Evolutionary conservation across 2,888 invertebrate genomes (phyloP), one percentile per base, ranked within the genome.

Genomic region (Phyto melanocephala): DNA sequence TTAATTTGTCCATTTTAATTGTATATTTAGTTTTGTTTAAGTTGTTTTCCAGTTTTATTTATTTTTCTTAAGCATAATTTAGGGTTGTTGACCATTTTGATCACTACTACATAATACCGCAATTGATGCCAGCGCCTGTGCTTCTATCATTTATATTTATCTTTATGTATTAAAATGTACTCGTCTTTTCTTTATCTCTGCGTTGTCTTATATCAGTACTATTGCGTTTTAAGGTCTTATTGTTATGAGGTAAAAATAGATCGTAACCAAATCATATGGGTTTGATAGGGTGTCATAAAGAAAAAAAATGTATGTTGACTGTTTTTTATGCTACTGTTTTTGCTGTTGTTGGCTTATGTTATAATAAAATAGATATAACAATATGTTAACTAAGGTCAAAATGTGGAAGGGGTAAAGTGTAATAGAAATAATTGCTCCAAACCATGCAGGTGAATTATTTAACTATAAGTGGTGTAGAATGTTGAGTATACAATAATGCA

Each of bases 381-480:
- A 28, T 68, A 2, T 52, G n/a, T 24, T 33, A 54, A n/a, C 33
- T 67, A 58, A 58, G 67, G 58, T 75, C 75, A 67, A 67, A 28
- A 47, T 35, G 13, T 54, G 45, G 17, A 74, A 74, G 63, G 54
- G 54, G 33, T 63, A 58, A 62, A 50, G 42, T 45, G 68, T 42
- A 24, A 40, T 17, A 54, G 40, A 68, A 37, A 22, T 62, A 62
- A 62, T 62, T 24, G 24, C 7, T 20, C 37, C 20, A 6, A 58
- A 56, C 35, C 15, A 33, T 24, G 11, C n/a, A 4, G 4, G n/a
- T 52, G 24, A 52, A 52, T 52, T 52, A 52, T 52, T 22, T 52
- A 52, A 52, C 24, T 52, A 52, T 35, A n/a, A n/a, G 40, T n/a
- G 40, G 10, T n/a, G 1, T 40, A n/a, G 13, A n/a, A 40, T 40